Evolutionary conservation across 2,113 vertebrate genomes (phyloP), one percentile per base, ranked within the genome.

Genomic region (human (Homo sapiens)): DNA sequence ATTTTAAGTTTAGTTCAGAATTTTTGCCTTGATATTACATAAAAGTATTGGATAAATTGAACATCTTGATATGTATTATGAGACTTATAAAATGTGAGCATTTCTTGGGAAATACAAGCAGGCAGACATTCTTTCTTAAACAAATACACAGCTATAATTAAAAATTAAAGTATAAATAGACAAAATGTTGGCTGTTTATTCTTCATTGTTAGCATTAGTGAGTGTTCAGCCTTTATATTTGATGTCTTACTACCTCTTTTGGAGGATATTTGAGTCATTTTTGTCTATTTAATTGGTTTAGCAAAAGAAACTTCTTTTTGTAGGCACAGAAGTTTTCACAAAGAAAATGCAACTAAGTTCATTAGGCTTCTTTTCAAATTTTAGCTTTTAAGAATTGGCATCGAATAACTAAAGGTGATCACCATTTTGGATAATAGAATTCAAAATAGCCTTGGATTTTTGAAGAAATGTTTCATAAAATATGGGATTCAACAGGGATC

Each of bases 1-100:
- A 89, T 97, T 88, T 96, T 91, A 86, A 82, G 66, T 72, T 92
- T 86, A 92, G 66, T 95, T 95, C 89, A 93, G 52, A 81, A 43
- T 57, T 84, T 94, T 40, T 92, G 23, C 52, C 64, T 75, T 94
- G 35, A 45, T 91, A 66, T 89, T 61, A 23, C 3, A 78, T 81
- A 11, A 89, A 86, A 70, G 27, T 52, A 86, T 91, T 88, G 75
- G 73, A 61, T 45, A 48, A 89, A 43, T 73, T 64, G 13, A 83
- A 0, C 30, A 86, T 82, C 27, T 92, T 87, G 20, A 16, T 95
- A 40, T 75, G 35, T 92, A 75, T 82, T 81, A 4, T 95, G 35
- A 80, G 57, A 78, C 35, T 90, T 76, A 72, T 52, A 94, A 81
- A 80, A 66, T 70, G 8, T 79, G 2, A 86, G 11, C 16, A 79